Evolutionary conservation across 2,888 invertebrate species (phyloP).

Genomic region (Melanotus villosus): DNA sequence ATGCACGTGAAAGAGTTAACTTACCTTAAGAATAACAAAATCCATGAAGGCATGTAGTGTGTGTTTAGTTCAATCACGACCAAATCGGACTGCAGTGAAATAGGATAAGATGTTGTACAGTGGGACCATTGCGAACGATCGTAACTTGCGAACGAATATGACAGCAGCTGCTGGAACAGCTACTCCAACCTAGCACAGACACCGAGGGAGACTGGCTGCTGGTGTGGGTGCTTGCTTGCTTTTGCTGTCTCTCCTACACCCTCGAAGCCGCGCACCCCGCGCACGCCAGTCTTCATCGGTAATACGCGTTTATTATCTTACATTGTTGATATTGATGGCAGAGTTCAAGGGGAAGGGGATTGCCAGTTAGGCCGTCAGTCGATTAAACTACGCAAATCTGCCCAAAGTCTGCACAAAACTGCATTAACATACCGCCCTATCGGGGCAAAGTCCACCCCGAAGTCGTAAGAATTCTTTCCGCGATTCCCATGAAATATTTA

Average conservation of each 20-base stretch:
- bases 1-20: conserved; percentile 34
- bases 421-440: neutral
- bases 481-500: conserved; percentile 8
- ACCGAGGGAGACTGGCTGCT: conserved; percentile 47
- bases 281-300: conserved; percentile 47
- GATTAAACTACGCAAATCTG: conserved; percentile 24
- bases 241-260: conserved; percentile 49
- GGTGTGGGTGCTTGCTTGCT: conserved; percentile 41
- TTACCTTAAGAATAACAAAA: conserved; percentile 58
- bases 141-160: conserved; percentile 29
- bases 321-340: conserved; percentile 53
- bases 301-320: conserved; percentile 56
- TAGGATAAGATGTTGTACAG: conserved; percentile 15
- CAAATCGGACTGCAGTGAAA: conserved; percentile 21
- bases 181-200: conserved; percentile 34
- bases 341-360: conserved; percentile 41
- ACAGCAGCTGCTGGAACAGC: conserved; percentile 22
- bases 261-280: conserved; percentile 48
- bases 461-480: neutral
- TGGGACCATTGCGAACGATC: conserved; percentile 38
- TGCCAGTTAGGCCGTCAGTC: conserved; percentile 9
- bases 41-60: conserved; percentile 52
- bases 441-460: neutral
- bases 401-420: neutral
- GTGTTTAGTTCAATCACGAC: conserved; percentile 22